phyloP scores from a whole-genome alignment of 2,888 invertebrate species.

The Boloria euphrosyne region DNA sequence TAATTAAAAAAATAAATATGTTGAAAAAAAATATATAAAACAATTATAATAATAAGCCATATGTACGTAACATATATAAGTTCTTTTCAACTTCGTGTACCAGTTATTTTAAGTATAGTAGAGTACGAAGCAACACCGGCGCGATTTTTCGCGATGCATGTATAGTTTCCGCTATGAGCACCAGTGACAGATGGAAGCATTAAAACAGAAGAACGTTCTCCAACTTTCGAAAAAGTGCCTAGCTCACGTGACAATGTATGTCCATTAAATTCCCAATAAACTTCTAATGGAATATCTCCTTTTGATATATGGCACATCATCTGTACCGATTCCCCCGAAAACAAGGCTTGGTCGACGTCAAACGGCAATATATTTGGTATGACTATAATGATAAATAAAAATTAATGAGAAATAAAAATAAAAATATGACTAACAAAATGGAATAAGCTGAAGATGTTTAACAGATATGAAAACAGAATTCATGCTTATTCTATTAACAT shows the following conservation, averaged over 20 bases:
- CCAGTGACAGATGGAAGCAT: constrained; percentile 76
- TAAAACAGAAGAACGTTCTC: constrained; percentile 74
- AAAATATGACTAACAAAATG: constrained; percentile 48
- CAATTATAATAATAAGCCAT: constrained; percentile 29
- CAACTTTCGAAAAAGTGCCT: constrained; percentile 71
- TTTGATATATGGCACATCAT: constrained; percentile 84
- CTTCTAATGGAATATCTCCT: constrained; percentile 85
- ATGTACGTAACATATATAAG: constrained; percentile 14
- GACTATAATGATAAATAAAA: constrained; percentile 49
- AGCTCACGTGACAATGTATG: constrained; percentile 69
- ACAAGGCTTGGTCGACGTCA: constrained; percentile 83
- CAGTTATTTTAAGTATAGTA: constrained; percentile 78
- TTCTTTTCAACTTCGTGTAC: constrained; percentile 51
- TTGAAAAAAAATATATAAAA: constrained; percentile 35
- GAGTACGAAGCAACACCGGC: constrained; percentile 78
- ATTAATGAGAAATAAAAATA: constrained; percentile 46
- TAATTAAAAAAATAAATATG: constrained; percentile 47
- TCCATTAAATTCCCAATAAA: constrained; percentile 84
- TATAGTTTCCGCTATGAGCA: constrained; percentile 82
- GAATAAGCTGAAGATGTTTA: constrained; percentile 56
- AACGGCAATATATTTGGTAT: constrained; percentile 85
- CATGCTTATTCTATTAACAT: constrained; percentile 70
- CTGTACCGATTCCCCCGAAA: constrained; percentile 84
- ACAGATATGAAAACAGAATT: constrained; percentile 58
- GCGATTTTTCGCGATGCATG: constrained; percentile 80